A percentile compares a stretch with the other conserved stretches of the same genome.
These are phyloP conservation scores for Melitaea athalia DNA, from an alignment of 2,888 invertebrate genomes.

Conservation along the genomic window DNA sequence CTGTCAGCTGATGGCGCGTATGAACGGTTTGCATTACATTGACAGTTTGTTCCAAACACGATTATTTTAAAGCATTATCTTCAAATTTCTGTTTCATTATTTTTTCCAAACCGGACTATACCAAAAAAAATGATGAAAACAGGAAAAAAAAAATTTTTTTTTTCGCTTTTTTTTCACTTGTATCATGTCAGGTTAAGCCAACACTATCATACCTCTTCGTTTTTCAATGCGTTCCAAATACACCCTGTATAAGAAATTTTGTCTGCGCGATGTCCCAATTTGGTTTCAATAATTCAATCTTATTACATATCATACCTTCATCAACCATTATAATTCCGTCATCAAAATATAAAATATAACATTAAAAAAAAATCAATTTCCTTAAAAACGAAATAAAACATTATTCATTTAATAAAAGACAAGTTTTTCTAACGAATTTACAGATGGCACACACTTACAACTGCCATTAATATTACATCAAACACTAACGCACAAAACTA, in stretches of 20 bases:
- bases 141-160: too few species aligned
- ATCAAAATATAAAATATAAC: constrained; percentile 29
- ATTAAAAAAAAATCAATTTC: constrained; percentile 20
- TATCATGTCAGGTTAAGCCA: too few species aligned
- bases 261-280: constrained; percentile 55
- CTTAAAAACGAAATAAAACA: constrained; percentile 37
- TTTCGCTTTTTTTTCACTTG: too few species aligned
- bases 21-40: too few species aligned
- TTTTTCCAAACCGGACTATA: too few species aligned
- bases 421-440: constrained; percentile 13
- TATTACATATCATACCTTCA: constrained; percentile 1
- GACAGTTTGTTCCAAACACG: too few species aligned
- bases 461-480: not conserved
- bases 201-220: too few species aligned
- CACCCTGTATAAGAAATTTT: constrained; percentile 50
- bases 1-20: too few species aligned
- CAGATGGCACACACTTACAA: constrained; percentile 31
- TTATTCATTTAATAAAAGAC: constrained; percentile 24
- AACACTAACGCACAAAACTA: constrained; percentile 5
- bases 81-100: too few species aligned
- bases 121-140: too few species aligned
- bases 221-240: too few species aligned
- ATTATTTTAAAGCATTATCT: too few species aligned
- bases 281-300: constrained; percentile 42
- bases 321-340: constrained; percentile 1